Conservation (phyloP, 2,113 vertebrate species). For the Daubentonia madagascariensis region DNA sequence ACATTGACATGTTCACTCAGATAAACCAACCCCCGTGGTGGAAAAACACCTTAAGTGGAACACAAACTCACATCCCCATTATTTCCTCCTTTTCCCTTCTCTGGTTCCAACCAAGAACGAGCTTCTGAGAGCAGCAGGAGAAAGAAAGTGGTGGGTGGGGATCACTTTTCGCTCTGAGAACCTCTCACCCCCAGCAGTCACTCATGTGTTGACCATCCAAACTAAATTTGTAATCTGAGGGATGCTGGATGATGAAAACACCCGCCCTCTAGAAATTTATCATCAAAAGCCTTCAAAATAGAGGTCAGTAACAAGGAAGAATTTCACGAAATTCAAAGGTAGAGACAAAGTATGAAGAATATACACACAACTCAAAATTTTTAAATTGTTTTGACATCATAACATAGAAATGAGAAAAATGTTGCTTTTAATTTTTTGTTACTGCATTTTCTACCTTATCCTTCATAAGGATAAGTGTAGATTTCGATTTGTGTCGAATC, state of each 20-base stretch:
- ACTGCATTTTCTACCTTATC: neutral
- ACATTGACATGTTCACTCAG: neutral
- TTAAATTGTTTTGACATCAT: neutral
- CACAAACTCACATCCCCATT: neutral
- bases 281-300: neutral
- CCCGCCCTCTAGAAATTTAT: neutral
- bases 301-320: neutral
- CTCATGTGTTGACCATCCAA: neutral
- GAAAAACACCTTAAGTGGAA: neutral
- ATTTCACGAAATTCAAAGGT: neutral
- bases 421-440: neutral
- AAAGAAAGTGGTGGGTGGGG: too few species aligned
- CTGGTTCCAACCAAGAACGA: neutral
- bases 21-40: neutral
- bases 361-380: neutral
- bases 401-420: neutral
- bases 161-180: fast-evolving
- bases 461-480: too few species aligned
- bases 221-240: neutral
- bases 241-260: neutral
- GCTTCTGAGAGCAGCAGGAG: too few species aligned
- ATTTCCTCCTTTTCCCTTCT: neutral
- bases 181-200: fast-evolving
- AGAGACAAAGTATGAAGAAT: neutral
- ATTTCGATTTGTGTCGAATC: fast-evolving